Conservation (phyloP, 2,888 invertebrate species). For the Drosophila neutralis region DNA sequence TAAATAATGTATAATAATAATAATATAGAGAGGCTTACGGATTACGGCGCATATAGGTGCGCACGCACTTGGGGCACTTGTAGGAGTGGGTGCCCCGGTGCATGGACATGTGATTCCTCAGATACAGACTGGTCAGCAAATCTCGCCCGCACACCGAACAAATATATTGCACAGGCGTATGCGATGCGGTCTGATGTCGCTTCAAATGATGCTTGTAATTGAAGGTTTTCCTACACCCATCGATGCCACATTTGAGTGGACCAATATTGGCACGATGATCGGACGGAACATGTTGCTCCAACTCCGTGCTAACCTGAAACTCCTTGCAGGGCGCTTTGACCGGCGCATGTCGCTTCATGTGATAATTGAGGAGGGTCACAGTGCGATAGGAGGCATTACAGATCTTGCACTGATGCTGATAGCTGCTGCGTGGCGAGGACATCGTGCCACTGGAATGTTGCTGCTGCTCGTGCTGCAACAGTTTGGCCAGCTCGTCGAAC, state of each 20-base stretch:
- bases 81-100: conserved; percentile 63
- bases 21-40: conserved; percentile 56
- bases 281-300: conserved; percentile 45
- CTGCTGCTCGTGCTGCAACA: conserved; percentile 57
- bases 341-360: conserved; percentile 70
- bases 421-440: conserved; percentile 28
- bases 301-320: conserved; percentile 52
- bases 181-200: conserved; percentile 72
- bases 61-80: conserved; percentile 70
- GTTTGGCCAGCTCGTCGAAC: conserved; percentile 60
- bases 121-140: conserved; percentile 51
- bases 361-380: conserved; percentile 67
- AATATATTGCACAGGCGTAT: conserved; percentile 50
- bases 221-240: conserved; percentile 71
- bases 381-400: conserved; percentile 74
- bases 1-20: too few species aligned
- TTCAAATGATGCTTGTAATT: conserved; percentile 76
- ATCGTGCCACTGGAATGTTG: conserved; percentile 46
- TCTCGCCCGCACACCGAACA: conserved; percentile 67
- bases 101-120: conserved; percentile 62
- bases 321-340: conserved; percentile 60
- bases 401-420: conserved; percentile 68
- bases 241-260: conserved; percentile 58
- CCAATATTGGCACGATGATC: conserved; percentile 49
- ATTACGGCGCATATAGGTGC: conserved; percentile 64